Evolutionary conservation across 1,140 invertebrate genomes (phyloP).

Genomic region (Pemphigus obesinymphae): DNA sequence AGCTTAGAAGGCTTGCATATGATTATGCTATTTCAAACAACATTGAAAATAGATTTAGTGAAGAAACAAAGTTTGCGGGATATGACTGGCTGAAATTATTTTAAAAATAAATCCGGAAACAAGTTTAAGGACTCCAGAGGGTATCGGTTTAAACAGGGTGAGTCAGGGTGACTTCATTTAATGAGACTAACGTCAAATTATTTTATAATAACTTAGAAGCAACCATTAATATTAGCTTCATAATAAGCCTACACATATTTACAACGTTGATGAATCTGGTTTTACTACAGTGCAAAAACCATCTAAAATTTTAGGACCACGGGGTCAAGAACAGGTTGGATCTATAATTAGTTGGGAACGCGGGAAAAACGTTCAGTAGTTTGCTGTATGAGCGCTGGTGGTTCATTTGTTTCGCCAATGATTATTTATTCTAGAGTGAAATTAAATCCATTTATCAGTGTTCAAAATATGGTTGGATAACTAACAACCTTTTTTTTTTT

Average conservation of each 20-base stretch:
- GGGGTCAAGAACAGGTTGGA: conserved; percentile 50
- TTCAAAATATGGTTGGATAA: neutral
- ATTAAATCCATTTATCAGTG: conserved; percentile 45
- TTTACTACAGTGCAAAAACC: conserved; percentile 50
- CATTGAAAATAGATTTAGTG: neutral
- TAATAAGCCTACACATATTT: conserved; percentile 44
- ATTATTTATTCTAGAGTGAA: conserved; percentile 50
- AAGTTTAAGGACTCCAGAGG: neutral
- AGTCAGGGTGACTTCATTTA: neutral
- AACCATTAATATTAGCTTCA: neutral
- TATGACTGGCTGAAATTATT: neutral
- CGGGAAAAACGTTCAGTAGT: neutral
- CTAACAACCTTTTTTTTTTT: neutral
- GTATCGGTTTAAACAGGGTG: neutral
- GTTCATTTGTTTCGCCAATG: conserved; percentile 50
- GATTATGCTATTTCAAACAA: neutral
- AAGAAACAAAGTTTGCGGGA: neutral
- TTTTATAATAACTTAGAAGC: neutral
- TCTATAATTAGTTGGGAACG: conserved; percentile 52
- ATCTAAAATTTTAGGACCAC: neutral
- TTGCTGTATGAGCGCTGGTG: conserved; percentile 45
- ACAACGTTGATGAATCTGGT: conserved; percentile 52
- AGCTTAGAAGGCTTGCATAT: neutral
- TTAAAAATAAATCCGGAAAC: conserved; percentile 5
- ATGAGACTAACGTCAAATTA: neutral